Conservation (phyloP, 2,797 vertebrate genomes). For the Enteromius anoplus region DNA sequence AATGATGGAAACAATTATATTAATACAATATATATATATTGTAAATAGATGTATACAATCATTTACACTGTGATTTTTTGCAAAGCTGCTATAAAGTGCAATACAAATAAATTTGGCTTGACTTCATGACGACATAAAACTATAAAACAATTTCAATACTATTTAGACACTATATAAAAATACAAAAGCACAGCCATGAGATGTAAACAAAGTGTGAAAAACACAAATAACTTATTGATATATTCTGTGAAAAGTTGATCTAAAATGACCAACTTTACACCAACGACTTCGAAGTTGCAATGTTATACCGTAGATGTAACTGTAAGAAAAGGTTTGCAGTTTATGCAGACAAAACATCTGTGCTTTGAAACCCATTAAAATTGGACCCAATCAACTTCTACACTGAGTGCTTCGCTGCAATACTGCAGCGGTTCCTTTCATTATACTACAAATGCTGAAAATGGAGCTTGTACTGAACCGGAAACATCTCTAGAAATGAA, state of each 20-base stretch:
- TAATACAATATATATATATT: background rate
- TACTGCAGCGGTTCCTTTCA: background rate
- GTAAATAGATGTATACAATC: too few relatives aligned
- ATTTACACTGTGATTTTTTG: background rate
- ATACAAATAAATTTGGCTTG: background rate
- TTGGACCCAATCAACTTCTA: background rate
- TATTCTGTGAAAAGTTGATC: background rate
- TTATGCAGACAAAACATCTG: background rate
- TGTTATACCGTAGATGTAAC: too few relatives aligned
- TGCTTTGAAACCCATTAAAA: background rate
- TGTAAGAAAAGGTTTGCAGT: background rate
- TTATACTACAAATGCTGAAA: background rate
- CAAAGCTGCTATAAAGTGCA: background rate
- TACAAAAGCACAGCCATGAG: background rate
- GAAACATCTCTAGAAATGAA: slow-evolving; percentile 18
- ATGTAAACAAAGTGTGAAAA: background rate
- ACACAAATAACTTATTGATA: background rate
- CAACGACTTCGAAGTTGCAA: too few relatives aligned
- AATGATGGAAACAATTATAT: background rate
- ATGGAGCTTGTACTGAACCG: background rate
- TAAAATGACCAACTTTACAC: background rate
- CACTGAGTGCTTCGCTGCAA: background rate
- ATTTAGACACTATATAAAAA: background rate
- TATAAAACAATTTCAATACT: background rate
- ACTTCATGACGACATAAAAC: background rate